Base-by-base conservation (phyloP, 2,113 vertebrate genomes). In the Bambusicola thoracicus region DNA sequence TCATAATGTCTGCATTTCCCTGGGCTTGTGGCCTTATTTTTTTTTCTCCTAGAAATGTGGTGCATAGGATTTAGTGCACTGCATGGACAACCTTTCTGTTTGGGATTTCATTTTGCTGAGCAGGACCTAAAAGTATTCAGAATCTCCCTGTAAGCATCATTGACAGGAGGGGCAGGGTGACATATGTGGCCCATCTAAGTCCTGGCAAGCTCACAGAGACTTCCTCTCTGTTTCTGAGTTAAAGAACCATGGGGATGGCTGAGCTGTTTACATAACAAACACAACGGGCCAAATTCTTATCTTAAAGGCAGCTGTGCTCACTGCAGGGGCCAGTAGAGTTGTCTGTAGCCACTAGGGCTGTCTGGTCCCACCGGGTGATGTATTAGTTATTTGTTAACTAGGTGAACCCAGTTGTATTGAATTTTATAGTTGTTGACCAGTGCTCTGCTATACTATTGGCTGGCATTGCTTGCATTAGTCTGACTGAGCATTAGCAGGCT, bases 401-500 rank as follows among this genome's bases (percentile, higher is more conserved):
- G 66, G 12, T 65, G 81, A 29, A 38, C 74, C 38, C 1, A 0
- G 19, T 3, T 81, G 59, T 56, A 24, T 77, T 87, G 93, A 76
- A 69, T 70, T 77, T 86, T 82, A 32, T 8, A 16, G 36, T 66
- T 51, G 21, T 22, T 61, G 78, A 32, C n/a, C n/a, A 19, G n/a
- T 6, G 55, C 67, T 82, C 13, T 65, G 83, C 59, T 38, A 1
- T 6, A 25, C 7, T 11, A 49, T 25, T 82, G 78, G 32, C 59
- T n/a, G 62, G 13, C 49, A 49, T 61, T 63, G 25, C 77, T 83
- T 73, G 78, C 8, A 3, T 49, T 75, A 56, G n/a, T 87, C 67
- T 27, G 27, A 44, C 16, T 0, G 0, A 79, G 24, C 1, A 0
- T 43, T 70, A 70, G 32, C 32, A 44, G n/a, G 22, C 59, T 74